Evolutionary conservation across 2,113 vertebrate genomes (phyloP).

Genomic region (Atractosteus spatula): DNA sequence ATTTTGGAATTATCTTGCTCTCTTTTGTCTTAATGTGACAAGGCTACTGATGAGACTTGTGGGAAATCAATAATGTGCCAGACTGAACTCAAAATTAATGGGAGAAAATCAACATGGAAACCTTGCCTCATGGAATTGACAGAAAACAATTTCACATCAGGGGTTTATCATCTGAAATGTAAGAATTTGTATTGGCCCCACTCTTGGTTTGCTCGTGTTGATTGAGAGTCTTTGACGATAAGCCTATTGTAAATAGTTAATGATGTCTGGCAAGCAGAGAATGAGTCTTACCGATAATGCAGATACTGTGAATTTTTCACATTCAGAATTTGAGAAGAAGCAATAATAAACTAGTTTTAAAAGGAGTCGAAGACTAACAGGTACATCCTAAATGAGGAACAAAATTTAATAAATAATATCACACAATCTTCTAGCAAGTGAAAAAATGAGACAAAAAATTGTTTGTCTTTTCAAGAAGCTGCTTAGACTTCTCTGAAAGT

Average conservation of each 20-base stretch:
- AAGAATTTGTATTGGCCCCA: constrained; percentile 9
- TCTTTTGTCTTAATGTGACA: constrained; percentile 75
- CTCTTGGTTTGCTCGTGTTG: constrained; percentile 6
- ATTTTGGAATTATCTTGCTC: constrained; percentile 50
- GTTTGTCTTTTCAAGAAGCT: no score
- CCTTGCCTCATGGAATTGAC: constrained; percentile 44
- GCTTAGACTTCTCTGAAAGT: no score
- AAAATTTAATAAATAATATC: no score
- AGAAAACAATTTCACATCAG: constrained; percentile 33
- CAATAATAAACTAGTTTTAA: no score
- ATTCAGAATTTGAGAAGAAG: constrained; percentile 26
- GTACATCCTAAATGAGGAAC: no score
- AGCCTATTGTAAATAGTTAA: constrained; percentile 36
- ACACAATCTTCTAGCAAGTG: no score
- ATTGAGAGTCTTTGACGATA: constrained; percentile 29
- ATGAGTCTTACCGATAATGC: constrained; percentile 47
- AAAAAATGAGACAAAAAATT: no score
- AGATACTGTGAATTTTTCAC: constrained; percentile 49
- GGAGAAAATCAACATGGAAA: constrained; percentile 55
- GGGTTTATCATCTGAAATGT: constrained; percentile 9
- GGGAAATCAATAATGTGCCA: constrained; percentile 67
- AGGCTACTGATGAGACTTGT: constrained; percentile 71
- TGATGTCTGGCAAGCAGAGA: constrained; percentile 28
- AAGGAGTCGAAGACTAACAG: no score
- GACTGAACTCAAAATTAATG: constrained; percentile 57